These are phyloP conservation scores for Trachelus stipa DNA, from an alignment of 2,888 invertebrate genomes.

Conservation along the genomic window DNA sequence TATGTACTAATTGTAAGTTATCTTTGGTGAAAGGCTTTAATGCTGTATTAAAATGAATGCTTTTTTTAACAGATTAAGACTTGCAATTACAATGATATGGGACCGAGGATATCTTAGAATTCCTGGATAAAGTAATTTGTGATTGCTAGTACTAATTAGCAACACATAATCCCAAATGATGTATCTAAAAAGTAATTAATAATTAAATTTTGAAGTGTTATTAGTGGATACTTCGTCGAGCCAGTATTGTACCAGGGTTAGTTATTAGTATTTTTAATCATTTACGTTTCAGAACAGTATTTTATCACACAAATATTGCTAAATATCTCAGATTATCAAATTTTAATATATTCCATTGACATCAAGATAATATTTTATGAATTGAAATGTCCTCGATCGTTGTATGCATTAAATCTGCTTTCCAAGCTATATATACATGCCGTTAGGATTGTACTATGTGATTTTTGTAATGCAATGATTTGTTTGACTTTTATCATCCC, in stretches of 20 bases:
- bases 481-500: background rate
- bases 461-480: background rate
- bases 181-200: background rate
- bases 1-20: conserved; percentile 22
- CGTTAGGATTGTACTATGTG: background rate
- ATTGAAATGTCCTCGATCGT: background rate
- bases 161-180: background rate
- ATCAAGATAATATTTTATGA: background rate
- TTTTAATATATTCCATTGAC: background rate
- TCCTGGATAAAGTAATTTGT: background rate
- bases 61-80: background rate
- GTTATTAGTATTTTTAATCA: background rate
- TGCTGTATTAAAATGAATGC: background rate
- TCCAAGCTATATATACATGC: background rate
- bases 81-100: background rate
- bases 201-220: background rate
- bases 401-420: background rate
- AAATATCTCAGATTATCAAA: background rate
- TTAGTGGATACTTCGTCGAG: background rate
- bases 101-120: background rate
- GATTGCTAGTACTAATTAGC: background rate
- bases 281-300: background rate
- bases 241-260: background rate
- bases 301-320: background rate
- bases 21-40: conserved; percentile 1